These are phyloP conservation scores for Holotrichia oblita DNA, from an alignment of 1,140 invertebrate species.

Conservation along the genomic window DNA sequence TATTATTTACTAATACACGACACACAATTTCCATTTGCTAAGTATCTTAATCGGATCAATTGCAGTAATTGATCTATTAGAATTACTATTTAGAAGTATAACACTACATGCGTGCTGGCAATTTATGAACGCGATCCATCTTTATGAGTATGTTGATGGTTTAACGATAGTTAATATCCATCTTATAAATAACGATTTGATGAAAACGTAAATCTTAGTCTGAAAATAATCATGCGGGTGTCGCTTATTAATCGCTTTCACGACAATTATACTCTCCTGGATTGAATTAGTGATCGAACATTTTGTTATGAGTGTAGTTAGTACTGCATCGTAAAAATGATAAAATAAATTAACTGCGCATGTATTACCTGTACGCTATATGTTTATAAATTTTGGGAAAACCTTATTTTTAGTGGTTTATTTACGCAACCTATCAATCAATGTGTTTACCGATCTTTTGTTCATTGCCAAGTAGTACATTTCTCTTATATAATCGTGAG, in stretches of 20 bases:
- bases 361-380: too few species aligned
- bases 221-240: neutral
- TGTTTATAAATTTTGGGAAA: too few species aligned
- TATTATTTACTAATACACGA: too few species aligned
- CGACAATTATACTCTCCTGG: neutral
- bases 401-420: too few species aligned
- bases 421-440: too few species aligned
- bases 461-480: too few species aligned
- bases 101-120: neutral
- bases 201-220: conserved; percentile 5
- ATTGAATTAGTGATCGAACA: too few species aligned
- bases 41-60: neutral
- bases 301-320: too few species aligned
- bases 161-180: neutral
- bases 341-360: too few species aligned
- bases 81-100: neutral
- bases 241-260: conserved; percentile 4
- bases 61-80: neutral
- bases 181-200: conserved; percentile 14
- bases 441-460: too few species aligned
- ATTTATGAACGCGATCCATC: neutral
- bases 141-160: neutral
- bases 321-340: too few species aligned
- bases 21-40: neutral
- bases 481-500: too few species aligned